Base-by-base conservation (phyloP, 1,140 invertebrate species). In the Mercenaria mercenaria region DNA sequence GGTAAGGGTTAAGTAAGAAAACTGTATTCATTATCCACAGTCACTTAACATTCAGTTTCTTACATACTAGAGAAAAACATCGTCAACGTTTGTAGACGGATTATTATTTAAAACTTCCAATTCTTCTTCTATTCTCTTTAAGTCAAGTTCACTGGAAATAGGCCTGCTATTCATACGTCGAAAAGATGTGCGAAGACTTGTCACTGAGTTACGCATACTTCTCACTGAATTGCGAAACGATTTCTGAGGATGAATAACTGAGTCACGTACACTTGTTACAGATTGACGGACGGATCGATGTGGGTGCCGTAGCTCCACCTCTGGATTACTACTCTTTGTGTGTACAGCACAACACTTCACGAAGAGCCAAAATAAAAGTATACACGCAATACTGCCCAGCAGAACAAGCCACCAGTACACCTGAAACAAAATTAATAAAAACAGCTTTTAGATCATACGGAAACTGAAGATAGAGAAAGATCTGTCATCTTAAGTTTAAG, bases 241-340 rank as follows among this genome's bases (percentile, higher is more conserved):
- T 52, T 34, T 47, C 6, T 79, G 76, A 15, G 76, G 50, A 50
- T 79, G 76, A 18, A 20, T 34, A 1, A 79, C 47, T 2, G 76
- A 43, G n/a, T 79, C 26, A 20, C 37, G 23, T 1, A 79, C 26
- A 52, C 50, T 79, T 29, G 76, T 26, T 10, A 79, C 76, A 10
- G 76, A 79, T 43, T 79, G 43, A 1, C 76, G 76, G 1, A 79
- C 76, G n/a, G 76, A 79, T 52, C 76, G 18, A 23, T 79, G 76
- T 1, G 76, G 50, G 29, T 47, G 23, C 0, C 29, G 41, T 18
- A 43, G 6, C n/a, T 82, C 61, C 23, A 64, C 6, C 32, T 37
- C 11, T 2, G 41, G 59, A 50, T 82, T 64, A 64, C 59, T 82
- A 34, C 59, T 67, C 37, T 82, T 82, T 8, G 80, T 82, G 47